Evolutionary conservation across 2,888 invertebrate species (phyloP).

Genomic region (Platycnemis pennipes): DNA sequence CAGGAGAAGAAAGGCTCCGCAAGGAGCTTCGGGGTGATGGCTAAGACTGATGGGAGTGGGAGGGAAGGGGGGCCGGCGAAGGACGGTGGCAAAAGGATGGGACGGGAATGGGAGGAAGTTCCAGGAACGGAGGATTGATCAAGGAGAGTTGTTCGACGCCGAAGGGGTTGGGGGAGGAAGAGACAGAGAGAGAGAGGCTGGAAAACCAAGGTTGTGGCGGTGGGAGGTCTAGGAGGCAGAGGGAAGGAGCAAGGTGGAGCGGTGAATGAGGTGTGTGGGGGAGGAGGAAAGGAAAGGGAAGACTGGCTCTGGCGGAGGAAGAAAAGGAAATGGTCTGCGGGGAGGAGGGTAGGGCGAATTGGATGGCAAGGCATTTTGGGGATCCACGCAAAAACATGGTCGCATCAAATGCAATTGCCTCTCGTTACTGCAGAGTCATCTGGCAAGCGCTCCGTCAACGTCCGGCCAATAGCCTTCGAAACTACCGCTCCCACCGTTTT

Average conservation of each 20-base stretch:
- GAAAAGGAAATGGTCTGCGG: constrained; percentile 21
- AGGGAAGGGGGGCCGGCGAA: not conserved
- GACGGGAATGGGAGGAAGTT: constrained; percentile 49
- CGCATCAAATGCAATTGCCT: constrained; percentile 63
- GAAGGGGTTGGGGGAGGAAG: not conserved
- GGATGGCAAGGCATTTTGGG: constrained; percentile 28
- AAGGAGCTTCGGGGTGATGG: constrained; percentile 38
- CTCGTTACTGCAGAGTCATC: constrained; percentile 62
- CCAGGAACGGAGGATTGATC: constrained; percentile 57
- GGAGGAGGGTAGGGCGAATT: constrained; percentile 41
- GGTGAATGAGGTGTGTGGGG: not conserved
- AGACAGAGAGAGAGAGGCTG: too few species aligned
- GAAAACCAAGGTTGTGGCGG: not conserved
- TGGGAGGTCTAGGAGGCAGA: not conserved
- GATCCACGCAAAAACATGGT: constrained; percentile 62
- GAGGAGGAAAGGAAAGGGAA: not conserved
- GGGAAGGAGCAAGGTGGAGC: not conserved
- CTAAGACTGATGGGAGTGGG: constrained; percentile 55
- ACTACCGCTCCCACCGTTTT: constrained; percentile 11
- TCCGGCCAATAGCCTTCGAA: constrained; percentile 45
- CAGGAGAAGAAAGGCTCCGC: constrained; percentile 42
- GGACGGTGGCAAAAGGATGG: not conserved
- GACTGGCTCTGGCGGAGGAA: constrained; percentile 37
- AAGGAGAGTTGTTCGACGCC: constrained; percentile 65
- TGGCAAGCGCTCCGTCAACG: constrained; percentile 60